phyloP scores from a whole-genome alignment of 2,888 invertebrate species.

The Pristionchus mayeri region DNA sequence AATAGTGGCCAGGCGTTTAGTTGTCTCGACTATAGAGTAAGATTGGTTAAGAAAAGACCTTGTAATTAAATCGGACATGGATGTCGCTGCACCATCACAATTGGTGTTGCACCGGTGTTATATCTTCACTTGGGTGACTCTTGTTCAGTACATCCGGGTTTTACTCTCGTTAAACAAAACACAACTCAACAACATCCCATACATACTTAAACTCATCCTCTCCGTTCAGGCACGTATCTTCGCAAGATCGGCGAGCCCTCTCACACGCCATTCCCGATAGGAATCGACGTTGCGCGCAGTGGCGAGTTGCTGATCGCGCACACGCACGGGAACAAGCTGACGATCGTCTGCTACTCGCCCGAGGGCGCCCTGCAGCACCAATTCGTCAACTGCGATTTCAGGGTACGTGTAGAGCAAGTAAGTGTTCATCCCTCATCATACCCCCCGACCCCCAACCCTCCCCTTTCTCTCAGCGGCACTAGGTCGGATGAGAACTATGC shows the following conservation, averaged over 20 bases:
- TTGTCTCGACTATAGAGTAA: too few species aligned
- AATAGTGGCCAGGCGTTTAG: too few species aligned
- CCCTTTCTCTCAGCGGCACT: not conserved
- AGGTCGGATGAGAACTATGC: too few species aligned
- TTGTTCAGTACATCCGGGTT: not conserved
- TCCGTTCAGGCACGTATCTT: conserved; percentile 63
- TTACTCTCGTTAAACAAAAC: too few species aligned
- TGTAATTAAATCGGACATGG: too few species aligned
- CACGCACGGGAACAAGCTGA: conserved; percentile 71
- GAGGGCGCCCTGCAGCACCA: conserved; percentile 66
- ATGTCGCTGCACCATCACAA: too few species aligned
- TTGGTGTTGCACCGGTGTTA: not conserved
- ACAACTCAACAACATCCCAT: too few species aligned
- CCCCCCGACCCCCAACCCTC: too few species aligned
- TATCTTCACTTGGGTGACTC: not conserved
- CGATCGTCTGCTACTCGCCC: conserved; percentile 68
- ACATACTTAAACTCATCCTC: not conserved
- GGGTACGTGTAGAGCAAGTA: conserved; percentile 60
- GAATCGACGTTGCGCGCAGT: conserved; percentile 64
- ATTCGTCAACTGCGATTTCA: conserved; percentile 68
- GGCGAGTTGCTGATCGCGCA: conserved; percentile 72
- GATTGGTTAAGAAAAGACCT: too few species aligned
- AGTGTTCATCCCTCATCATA: conserved; percentile 5
- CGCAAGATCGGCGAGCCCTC: conserved; percentile 72
- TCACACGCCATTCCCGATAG: conserved; percentile 72